These are phyloP conservation scores for Macrotrachela quadricornifera DNA, from an alignment of 1,140 invertebrate genomes.

Conservation along the genomic window DNA sequence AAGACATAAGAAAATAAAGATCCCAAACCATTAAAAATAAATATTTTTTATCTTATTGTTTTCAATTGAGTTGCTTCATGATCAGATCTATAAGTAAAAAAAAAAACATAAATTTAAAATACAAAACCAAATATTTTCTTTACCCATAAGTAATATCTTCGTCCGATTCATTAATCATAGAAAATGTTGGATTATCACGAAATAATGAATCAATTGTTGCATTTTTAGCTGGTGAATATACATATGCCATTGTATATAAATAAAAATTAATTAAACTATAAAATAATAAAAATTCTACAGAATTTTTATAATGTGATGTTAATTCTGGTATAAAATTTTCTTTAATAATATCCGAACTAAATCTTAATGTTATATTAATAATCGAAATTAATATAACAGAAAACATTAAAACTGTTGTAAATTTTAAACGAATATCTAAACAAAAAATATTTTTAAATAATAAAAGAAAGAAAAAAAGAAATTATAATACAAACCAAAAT, in stretches of 20 bases:
- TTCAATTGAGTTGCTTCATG: no score
- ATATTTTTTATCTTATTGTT: no score
- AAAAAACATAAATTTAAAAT: no score
- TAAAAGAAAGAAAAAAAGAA: not conserved
- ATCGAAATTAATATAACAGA: conserved; percentile 57
- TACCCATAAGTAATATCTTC: conserved; percentile 75
- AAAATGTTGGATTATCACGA: conserved; percentile 86
- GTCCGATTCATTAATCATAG: conserved; percentile 80
- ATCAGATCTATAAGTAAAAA: no score
- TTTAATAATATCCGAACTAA: conserved; percentile 64
- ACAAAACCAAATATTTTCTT: no score
- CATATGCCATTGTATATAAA: conserved; percentile 72
- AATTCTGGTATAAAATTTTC: conserved; percentile 76
- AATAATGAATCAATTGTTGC: conserved; percentile 60
- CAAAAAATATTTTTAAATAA: not conserved
- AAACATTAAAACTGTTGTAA: conserved; percentile 60
- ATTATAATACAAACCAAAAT: conserved; percentile 57
- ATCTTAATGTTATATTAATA: conserved; percentile 53
- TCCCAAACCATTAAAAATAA: no score
- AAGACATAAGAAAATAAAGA: no score
- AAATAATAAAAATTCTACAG: conserved; percentile 75
- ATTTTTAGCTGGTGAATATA: conserved; percentile 63
- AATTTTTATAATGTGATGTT: conserved; percentile 62
- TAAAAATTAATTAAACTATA: conserved; percentile 88
- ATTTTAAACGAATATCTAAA: conserved; percentile 68